A percentile compares a stretch with the other conserved stretches of the same genome.
phyloP scores from a whole-genome alignment of 2,797 vertebrate genomes.

The Dryobates pubescens region DNA sequence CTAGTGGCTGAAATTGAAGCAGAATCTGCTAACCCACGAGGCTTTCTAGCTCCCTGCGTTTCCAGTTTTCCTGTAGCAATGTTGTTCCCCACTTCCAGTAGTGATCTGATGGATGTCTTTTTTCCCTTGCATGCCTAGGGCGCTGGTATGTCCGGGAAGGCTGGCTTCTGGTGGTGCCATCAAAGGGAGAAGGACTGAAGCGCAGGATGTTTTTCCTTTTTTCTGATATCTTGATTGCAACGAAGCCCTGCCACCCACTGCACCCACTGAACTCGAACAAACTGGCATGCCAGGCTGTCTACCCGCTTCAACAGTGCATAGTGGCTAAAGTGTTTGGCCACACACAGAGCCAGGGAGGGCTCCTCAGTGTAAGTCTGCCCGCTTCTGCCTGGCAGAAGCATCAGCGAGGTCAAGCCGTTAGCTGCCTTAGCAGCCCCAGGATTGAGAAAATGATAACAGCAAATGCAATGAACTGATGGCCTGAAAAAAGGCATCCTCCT shows the following conservation, averaged over 20 bases:
- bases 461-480: not conserved
- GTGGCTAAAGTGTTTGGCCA: constrained; percentile 81
- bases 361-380: constrained; percentile 79
- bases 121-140: constrained; percentile 41
- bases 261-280: constrained; percentile 73
- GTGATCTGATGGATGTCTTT: not conserved
- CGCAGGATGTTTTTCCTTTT: constrained; percentile 81
- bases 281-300: constrained; percentile 73
- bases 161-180: constrained; percentile 78
- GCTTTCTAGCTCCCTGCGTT: not conserved
- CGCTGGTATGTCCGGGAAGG: constrained; percentile 80
- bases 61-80: not conserved
- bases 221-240: constrained; percentile 75
- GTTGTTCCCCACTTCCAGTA: too few species aligned
- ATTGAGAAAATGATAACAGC: fast-evolving
- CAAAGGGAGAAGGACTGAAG: constrained; percentile 71
- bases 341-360: constrained; percentile 74
- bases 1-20: not conserved
- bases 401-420: not conserved
- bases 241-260: constrained; percentile 75
- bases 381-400: not conserved
- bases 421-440: not conserved
- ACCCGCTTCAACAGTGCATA: constrained; percentile 72
- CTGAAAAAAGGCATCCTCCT: not conserved
- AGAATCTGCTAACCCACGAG: not conserved